A percentile compares a stretch with the other conserved stretches of the same genome.
Conservation (phyloP, 1,140 invertebrate genomes). For the Caenorhabditis latens region DNA sequence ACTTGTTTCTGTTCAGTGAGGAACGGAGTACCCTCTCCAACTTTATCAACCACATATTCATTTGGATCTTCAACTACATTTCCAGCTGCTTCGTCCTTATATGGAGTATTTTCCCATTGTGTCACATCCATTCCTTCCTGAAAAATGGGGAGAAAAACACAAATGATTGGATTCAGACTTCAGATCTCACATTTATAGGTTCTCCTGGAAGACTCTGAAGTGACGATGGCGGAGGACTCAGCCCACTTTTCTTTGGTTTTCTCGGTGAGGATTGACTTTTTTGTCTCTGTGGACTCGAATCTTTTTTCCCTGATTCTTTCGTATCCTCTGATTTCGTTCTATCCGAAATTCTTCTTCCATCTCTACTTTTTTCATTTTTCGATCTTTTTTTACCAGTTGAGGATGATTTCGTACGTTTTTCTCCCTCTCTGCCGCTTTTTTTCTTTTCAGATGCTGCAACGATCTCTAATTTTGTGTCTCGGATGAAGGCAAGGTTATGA, state of each 20-base stretch:
- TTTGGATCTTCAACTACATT: background rate
- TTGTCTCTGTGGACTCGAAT: too few relatives aligned
- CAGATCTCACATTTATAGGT: background rate
- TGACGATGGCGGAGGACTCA: constrained; percentile 21
- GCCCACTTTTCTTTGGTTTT: background rate
- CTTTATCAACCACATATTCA: background rate
- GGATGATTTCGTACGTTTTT: background rate
- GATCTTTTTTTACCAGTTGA: background rate
- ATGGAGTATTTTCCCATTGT: constrained; percentile 31
- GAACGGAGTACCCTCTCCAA: constrained; percentile 23
- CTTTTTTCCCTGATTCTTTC: too few relatives aligned
- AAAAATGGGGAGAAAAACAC: background rate
- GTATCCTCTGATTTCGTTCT: background rate
- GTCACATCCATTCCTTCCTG: background rate
- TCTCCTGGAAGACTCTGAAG: background rate
- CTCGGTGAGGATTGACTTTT: background rate
- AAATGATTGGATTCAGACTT: background rate
- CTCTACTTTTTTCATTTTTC: background rate
- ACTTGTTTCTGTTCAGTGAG: constrained; percentile 22
- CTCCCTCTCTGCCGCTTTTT: background rate
- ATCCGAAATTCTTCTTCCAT: background rate
- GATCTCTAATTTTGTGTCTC: too few relatives aligned
- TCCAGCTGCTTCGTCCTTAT: constrained; percentile 3
- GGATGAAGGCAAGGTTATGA: too few relatives aligned
- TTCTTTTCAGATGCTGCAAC: constrained; percentile 7